Percentiles rank a stretch among this genome's conserved stretches.
Evolutionary conservation across 2,888 invertebrate genomes (phyloP).

Genomic region (Sminthurinus aureus): DNA sequence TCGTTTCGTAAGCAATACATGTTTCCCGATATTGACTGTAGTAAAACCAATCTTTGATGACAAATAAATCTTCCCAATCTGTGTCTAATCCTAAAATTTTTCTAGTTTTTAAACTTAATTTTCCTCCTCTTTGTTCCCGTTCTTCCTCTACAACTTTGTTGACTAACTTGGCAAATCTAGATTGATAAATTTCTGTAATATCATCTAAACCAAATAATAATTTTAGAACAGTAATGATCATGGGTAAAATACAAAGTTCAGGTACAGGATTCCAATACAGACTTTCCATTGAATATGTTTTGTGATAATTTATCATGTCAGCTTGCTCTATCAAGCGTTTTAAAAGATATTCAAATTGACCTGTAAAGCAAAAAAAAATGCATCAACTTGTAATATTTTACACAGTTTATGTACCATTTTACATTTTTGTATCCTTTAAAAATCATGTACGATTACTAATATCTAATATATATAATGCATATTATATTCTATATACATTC

Average conservation of each 20-base stretch:
- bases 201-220: conserved; percentile 58
- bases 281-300: no score
- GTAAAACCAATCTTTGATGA: conserved; percentile 55
- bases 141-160: conserved; percentile 44
- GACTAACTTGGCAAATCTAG: conserved; percentile 51
- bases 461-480: no score
- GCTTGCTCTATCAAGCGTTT: no score
- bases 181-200: conserved; percentile 54
- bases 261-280: conserved; percentile 20
- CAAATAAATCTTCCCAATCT: conserved; percentile 49
- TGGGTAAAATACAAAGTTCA: conserved; percentile 46
- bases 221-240: conserved; percentile 45
- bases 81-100: no score
- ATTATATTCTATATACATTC: no score
- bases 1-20: conserved; percentile 42
- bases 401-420: no score
- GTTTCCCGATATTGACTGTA: conserved; percentile 42
- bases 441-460: no score
- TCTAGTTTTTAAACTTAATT: not conserved
- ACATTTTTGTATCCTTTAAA: no score
- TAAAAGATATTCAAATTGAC: no score
- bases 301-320: no score
- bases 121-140: conserved; percentile 19
- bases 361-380: no score
- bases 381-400: no score